Conservation (phyloP, 2,888 invertebrate species). For the Acleris literana region DNA sequence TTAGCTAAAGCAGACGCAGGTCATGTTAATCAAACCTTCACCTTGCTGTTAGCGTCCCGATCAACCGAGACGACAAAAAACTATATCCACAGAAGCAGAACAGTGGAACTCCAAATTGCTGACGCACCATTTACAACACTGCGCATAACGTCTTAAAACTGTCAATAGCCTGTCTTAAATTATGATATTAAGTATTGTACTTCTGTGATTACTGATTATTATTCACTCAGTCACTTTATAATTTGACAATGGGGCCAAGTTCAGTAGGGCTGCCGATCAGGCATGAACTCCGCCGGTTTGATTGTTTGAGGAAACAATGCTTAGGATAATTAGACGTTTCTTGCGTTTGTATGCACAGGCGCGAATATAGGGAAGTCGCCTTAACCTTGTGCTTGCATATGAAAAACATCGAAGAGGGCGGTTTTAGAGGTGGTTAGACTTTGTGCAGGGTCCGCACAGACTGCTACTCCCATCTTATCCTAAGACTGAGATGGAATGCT, state of each 20-base stretch:
- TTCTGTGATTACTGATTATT: slow-evolving; percentile 4
- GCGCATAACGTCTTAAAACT: too few species aligned
- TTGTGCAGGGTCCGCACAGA: too few species aligned
- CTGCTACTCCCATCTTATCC: too few species aligned
- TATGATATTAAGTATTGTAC: too few species aligned
- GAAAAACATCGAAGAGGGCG: too few species aligned
- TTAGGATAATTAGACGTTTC: slow-evolving; percentile 6
- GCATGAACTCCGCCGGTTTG: slow-evolving; percentile 27
- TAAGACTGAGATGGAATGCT: too few species aligned
- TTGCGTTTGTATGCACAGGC: slow-evolving; percentile 5
- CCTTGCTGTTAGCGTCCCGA: slow-evolving; percentile 47
- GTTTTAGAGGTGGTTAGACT: too few species aligned
- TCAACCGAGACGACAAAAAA: slow-evolving; percentile 46
- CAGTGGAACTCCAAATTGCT: too few species aligned
- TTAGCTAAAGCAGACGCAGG: slow-evolving; percentile 2
- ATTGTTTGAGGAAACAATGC: slow-evolving; percentile 28
- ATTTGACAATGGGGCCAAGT: slow-evolving; percentile 55
- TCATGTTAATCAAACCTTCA: slow-evolving; percentile 46
- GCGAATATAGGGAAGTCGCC: too few species aligned
- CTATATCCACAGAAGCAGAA: background rate
- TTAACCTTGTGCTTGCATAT: too few species aligned
- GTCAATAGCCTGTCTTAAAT: too few species aligned
- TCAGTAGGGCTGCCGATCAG: slow-evolving; percentile 44
- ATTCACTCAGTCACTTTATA: slow-evolving; percentile 51
- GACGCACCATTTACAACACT: too few species aligned